phyloP scores from a whole-genome alignment of 2,113 vertebrate genomes.

The Brachypodius melanocephalos region DNA sequence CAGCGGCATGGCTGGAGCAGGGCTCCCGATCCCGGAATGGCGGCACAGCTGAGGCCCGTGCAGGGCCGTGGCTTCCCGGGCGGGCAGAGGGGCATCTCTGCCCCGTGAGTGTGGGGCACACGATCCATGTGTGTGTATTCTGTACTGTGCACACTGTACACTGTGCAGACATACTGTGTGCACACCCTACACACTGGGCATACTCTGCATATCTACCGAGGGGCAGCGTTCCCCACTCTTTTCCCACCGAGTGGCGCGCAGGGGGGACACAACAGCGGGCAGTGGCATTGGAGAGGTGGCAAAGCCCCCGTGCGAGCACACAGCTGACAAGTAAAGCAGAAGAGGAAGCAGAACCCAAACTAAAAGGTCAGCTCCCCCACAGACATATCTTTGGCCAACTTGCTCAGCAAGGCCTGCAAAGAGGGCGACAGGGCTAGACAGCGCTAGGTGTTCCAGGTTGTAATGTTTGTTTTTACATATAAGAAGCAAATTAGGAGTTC shows the following conservation, averaged over 20 bases:
- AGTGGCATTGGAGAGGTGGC: rapidly evolving
- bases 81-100: neutral
- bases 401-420: neutral
- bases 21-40: neutral
- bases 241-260: neutral
- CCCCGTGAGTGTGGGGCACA: too few relatives aligned
- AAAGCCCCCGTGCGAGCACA: neutral
- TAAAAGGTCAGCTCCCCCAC: rapidly evolving
- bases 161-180: neutral
- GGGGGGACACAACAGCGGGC: rapidly evolving
- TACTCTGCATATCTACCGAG: rapidly evolving
- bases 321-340: neutral
- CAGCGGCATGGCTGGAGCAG: neutral
- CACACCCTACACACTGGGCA: rapidly evolving
- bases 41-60: neutral
- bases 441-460: neutral
- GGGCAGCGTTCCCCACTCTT: rapidly evolving
- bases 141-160: rapidly evolving
- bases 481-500: neutral
- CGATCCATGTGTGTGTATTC: rapidly evolving
- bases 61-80: neutral
- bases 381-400: rapidly evolving
- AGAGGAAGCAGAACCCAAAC: neutral
- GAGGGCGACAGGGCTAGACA: neutral
- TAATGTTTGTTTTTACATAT: neutral